Base-by-base conservation (phyloP, 2,113 vertebrate genomes). In the Lagopus muta region DNA sequence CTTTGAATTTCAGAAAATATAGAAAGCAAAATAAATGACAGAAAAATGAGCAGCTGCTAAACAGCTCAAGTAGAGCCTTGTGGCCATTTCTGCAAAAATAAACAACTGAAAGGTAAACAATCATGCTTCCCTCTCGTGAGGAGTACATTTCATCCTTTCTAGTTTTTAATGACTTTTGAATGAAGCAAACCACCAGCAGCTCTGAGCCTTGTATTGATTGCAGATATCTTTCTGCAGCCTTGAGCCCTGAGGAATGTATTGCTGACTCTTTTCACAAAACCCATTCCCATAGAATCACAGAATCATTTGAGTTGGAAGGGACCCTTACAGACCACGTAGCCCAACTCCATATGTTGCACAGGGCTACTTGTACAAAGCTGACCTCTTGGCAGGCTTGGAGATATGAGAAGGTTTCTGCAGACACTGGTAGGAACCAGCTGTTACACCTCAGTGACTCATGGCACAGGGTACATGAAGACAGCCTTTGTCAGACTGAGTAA, bases 81-180 rank as follows among this genome's bases (percentile, higher is more conserved):
- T 86, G 81, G 82, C 89, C 82, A 89, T 76, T 94, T 97, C 94
- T 89, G 85, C 79, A 77, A 92, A 93, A 97, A 96, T 83, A 95
- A 90, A 81, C 67, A 67, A 76, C 32, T 0, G 0, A 54, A 93
- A 92, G 74, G 75, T 70, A 96, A 95, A 81, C 57, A 92, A 92
- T 55, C 48, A 50, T 20, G 17, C 38, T 83, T 74, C 47, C 30
- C 47, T 93, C 82, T 71, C 82, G 64, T 2, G 9, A 89, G 45
- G 32, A 88, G 22, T n/a, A 36, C 27, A 27, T 74, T 60, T 82
- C 61, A 67, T 71, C 72, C 25, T 34, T 50, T 79, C 24, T n/a
- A 55, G 55, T 20, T 55, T 34, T 47, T 27, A 62, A n/a, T 28
- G 65, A 19, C 42, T 77, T 55, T 13, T 75, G 69, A 67, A 69